Conservation (phyloP, 2,797 vertebrate species). For the Mergus octosetaceus region DNA sequence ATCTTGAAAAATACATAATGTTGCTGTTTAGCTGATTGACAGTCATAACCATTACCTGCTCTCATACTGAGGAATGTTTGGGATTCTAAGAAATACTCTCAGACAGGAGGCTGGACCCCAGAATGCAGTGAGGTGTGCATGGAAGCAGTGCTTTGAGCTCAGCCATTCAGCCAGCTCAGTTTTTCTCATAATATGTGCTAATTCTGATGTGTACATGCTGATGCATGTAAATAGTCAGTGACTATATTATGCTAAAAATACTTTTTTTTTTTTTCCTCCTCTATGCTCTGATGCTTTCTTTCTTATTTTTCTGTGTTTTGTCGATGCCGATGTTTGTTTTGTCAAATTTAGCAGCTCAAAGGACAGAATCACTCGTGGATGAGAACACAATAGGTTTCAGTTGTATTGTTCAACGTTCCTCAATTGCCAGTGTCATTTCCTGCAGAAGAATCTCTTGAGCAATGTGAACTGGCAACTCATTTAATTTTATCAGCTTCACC, state of each 20-base stretch:
- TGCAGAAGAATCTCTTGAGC: not conserved
- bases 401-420: not conserved
- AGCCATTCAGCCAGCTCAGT: not conserved
- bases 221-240: not conserved
- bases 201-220: not conserved
- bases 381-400: not conserved
- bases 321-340: not conserved
- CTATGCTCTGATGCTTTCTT: not conserved
- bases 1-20: not conserved
- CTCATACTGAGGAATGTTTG: not conserved
- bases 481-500: not conserved
- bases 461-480: not conserved
- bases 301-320: not conserved
- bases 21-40: not conserved
- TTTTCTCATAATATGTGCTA: not conserved
- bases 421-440: not conserved
- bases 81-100: not conserved
- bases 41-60: not conserved
- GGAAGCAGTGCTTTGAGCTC: not conserved
- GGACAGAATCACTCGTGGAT: not conserved
- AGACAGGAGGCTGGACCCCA: fast-evolving
- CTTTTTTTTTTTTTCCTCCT: no score
- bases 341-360: not conserved
- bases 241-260: not conserved
- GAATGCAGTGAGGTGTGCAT: fast-evolving